Conservation (phyloP, 2,113 vertebrate species). For the Toxostoma redivivum region DNA sequence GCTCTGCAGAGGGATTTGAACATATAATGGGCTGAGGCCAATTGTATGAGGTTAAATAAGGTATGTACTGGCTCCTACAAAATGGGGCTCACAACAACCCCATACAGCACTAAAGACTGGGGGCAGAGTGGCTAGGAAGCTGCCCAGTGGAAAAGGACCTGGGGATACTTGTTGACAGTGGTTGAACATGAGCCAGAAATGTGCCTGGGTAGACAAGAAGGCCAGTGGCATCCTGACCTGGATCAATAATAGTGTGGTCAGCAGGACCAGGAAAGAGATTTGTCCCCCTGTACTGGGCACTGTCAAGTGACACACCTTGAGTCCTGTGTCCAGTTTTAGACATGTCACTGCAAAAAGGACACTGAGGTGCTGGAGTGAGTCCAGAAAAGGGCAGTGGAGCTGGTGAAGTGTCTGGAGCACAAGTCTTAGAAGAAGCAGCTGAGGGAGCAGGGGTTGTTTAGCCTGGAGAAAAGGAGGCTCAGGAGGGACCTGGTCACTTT, state of each 20-base stretch:
- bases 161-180: background rate
- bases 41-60: background rate
- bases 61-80: background rate
- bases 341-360: background rate
- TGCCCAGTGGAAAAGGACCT: background rate
- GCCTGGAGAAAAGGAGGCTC: background rate
- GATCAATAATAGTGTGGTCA: background rate
- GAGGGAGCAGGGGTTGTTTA: background rate
- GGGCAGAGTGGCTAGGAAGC: background rate
- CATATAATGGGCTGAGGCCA: background rate
- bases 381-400: background rate
- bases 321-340: background rate
- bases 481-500: background rate
- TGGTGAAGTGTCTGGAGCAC: background rate
- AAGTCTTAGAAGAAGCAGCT: background rate
- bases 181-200: background rate
- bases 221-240: background rate
- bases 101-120: background rate
- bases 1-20: background rate
- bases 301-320: background rate
- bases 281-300: background rate
- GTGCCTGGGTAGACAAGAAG: background rate
- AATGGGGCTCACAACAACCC: background rate
- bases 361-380: background rate
- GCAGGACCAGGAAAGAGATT: background rate